Base-by-base conservation (phyloP, 1,140 invertebrate genomes). In the Cotesia chilonis region DNA sequence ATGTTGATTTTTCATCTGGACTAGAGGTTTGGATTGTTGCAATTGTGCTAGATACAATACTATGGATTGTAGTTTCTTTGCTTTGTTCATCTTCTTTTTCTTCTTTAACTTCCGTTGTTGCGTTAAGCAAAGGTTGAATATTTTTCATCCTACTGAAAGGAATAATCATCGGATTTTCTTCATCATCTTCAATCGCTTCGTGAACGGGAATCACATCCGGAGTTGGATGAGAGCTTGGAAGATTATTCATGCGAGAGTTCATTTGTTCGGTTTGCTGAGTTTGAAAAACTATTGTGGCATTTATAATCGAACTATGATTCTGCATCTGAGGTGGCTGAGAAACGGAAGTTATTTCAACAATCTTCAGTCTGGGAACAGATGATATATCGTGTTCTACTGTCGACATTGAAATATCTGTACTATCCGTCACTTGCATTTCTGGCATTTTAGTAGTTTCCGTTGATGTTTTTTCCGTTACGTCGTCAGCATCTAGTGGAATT, bases 201-300 rank as follows among this genome's bases (percentile, higher is more conserved):
- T 82, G 82, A 9, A 87, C 85, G 17, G 85, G 85, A 72, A 86
- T 87, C 36, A 82, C 75, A 4, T 71, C 82, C n/a, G 81, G 80
- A 72, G 77, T 78, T 64, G 76, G 77, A 10, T 60, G 74, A 20
- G 64, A 14, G 6, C 59, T 60, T 17, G 65, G 66, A 10, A 64
- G 35, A 59, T n/a, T n/a, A 14, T 61, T 67, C 1, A 59, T 4
- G 5, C 61, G n/a, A 4, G 61, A 55, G 37, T 52, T 54, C 35
- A 67, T 70, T 64, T 69, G 47, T 12, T n/a, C 52, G 10, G 57
- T 68, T 52, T 47, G 28, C 2, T 7, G 57, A 37, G 17, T 55
- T 28, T 52, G 20, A 10, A 17, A 28, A 5, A 10, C n/a, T 64
- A 28, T 36, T 17, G 17, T 51, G 7, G 66, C 35, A 14, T 59